A percentile compares a stretch with the other conserved stretches of the same genome.
phyloP scores from a whole-genome alignment of 2,888 invertebrate species.

The Tetragonisca angustula region DNA sequence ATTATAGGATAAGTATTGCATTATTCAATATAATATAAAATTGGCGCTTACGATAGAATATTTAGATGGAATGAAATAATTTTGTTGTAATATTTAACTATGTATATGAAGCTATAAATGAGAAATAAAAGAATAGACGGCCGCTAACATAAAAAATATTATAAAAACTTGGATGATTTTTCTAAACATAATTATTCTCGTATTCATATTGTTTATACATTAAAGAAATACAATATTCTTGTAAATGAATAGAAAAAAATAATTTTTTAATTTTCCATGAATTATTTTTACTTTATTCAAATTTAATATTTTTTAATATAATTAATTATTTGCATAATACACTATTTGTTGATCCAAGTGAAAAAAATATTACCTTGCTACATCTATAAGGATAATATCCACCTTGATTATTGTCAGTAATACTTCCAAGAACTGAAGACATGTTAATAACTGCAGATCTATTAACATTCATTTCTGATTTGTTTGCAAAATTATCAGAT shows the following conservation, averaged over 20 bases:
- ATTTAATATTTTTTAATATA: not conserved
- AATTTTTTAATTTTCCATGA: too few relatives aligned
- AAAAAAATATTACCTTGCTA: constrained; percentile 88
- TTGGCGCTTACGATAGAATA: not conserved
- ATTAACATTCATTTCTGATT: constrained; percentile 86
- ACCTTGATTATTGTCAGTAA: constrained; percentile 90
- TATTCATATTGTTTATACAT: not conserved
- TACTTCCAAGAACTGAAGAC: constrained; percentile 92
- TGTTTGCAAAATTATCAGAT: constrained; percentile 85
- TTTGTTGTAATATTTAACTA: not conserved
- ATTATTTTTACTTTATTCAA: not conserved
- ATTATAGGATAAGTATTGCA: not conserved
- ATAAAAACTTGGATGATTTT: not conserved
- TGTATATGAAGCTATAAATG: not conserved
- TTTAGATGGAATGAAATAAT: not conserved
- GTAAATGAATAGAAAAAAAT: not conserved
- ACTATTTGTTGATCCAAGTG: not conserved
- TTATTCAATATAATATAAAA: not conserved
- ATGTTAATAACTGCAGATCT: constrained; percentile 93
- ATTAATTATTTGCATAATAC: not conserved
- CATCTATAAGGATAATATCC: constrained; percentile 94
- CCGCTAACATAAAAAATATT: not conserved
- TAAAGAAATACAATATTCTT: not conserved
- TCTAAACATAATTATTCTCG: not conserved
- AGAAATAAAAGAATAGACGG: not conserved